Evolutionary conservation across 2,797 vertebrate species (phyloP).

Genomic region (Hippocampus kuda): DNA sequence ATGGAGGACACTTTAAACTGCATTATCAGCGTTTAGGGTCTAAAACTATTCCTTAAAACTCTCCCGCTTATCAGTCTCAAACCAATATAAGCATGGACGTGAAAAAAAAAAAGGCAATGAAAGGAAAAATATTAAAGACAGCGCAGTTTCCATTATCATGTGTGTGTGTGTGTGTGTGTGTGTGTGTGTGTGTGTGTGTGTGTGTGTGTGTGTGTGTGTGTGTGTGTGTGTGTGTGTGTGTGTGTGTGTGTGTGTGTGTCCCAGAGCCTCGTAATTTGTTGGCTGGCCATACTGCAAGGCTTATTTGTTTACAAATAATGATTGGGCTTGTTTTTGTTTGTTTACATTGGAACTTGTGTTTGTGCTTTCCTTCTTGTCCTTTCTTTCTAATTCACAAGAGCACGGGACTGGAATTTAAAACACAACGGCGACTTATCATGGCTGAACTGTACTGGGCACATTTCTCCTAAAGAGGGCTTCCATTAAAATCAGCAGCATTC

Average conservation of each 20-base stretch:
- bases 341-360: background rate
- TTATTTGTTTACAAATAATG: constrained; percentile 13
- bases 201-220: background rate
- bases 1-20: background rate
- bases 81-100: constrained; percentile 16
- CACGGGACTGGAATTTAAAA: background rate
- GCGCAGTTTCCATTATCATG: constrained; percentile 17
- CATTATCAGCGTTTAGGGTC: constrained; percentile 1
- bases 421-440: background rate
- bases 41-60: constrained; percentile 5
- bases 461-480: background rate
- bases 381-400: background rate
- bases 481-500: background rate
- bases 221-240: background rate
- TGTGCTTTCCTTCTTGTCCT: background rate
- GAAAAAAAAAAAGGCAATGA: background rate
- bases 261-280: constrained; percentile 18
- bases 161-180: constrained; percentile 20
- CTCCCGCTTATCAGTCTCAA: constrained; percentile 13
- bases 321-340: constrained; percentile 10
- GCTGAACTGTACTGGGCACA: background rate
- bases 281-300: constrained; percentile 13
- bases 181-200: constrained; percentile 22
- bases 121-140: constrained; percentile 7
- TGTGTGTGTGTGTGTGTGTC: background rate